phyloP scores from a whole-genome alignment of 1,140 invertebrate genomes.

The Brevipalpus yothersi region DNA sequence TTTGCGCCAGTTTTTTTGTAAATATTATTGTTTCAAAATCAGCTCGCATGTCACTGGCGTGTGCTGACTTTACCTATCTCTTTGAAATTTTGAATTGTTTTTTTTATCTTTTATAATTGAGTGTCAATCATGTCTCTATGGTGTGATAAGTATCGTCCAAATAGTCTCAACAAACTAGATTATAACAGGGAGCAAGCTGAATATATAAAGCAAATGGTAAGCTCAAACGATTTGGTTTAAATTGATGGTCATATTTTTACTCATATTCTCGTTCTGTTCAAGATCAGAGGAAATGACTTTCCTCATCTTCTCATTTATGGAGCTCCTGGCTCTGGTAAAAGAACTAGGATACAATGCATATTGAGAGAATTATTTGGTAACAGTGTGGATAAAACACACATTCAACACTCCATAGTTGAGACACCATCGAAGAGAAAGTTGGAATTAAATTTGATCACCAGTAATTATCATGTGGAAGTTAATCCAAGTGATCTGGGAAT shows the following conservation, averaged over 20 bases:
- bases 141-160: conserved; percentile 92
- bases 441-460: conserved; percentile 77
- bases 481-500: conserved; percentile 96
- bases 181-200: conserved; percentile 71
- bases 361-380: conserved; percentile 76
- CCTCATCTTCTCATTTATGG: conserved; percentile 92
- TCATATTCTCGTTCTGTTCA: too few relatives aligned
- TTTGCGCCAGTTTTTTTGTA: too few relatives aligned
- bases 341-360: conserved; percentile 77
- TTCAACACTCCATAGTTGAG: conserved; percentile 55
- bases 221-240: not conserved
- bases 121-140: conserved; percentile 29
- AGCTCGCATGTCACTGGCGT: too few relatives aligned
- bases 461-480: conserved; percentile 70
- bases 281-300: conserved; percentile 79
- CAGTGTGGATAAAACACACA: conserved; percentile 65
- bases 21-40: too few relatives aligned
- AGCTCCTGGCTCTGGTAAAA: conserved; percentile 86
- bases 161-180: conserved; percentile 58
- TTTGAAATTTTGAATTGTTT: too few relatives aligned
- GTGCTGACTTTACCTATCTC: too few relatives aligned
- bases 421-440: conserved; percentile 94
- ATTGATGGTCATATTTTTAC: not conserved
- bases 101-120: too few relatives aligned
- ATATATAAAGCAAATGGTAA: conserved; percentile 59